These are phyloP conservation scores for Macrocentrus cingulum DNA, from an alignment of 1,140 invertebrate genomes.

Conservation along the genomic window DNA sequence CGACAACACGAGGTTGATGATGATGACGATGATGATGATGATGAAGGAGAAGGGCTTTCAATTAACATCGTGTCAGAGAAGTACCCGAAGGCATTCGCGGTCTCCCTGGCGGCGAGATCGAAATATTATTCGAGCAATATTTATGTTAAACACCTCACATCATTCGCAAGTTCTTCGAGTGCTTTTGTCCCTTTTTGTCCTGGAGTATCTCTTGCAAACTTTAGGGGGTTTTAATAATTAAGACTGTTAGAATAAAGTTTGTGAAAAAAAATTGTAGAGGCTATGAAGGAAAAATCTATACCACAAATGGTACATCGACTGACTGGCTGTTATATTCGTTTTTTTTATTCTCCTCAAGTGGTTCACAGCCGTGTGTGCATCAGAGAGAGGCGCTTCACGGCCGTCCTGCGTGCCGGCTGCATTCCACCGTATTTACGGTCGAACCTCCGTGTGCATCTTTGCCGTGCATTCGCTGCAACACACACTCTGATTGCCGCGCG, in stretches of 20 bases:
- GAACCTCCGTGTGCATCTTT: conserved; percentile 18
- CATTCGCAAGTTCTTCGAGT: background rate
- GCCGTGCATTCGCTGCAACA: conserved; percentile 7
- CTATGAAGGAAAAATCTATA: too few relatives aligned
- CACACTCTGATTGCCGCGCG: background rate
- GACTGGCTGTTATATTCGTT: conserved; percentile 20
- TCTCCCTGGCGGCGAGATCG: conserved; percentile 36
- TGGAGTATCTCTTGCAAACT: background rate
- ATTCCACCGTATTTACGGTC: conserved; percentile 36
- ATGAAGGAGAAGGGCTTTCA: conserved; percentile 37
- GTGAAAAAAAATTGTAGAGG: conserved; percentile 12
- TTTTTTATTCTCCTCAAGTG: conserved; percentile 20
- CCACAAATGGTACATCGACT: conserved; percentile 27
- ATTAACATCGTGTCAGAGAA: conserved; percentile 51
- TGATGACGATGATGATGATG: background rate
- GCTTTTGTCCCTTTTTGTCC: conserved; percentile 13
- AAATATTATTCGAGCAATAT: conserved; percentile 52
- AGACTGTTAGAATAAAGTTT: background rate
- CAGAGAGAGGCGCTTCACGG: conserved; percentile 13
- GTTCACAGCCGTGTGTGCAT: conserved; percentile 1
- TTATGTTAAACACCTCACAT: conserved; percentile 44
- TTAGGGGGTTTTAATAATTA: background rate
- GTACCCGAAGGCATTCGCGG: conserved; percentile 43
- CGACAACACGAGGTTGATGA: too few relatives aligned
- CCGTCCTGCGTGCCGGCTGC: conserved; percentile 30